These are phyloP conservation scores for Gallinago nigripennis DNA, from an alignment of 2,797 vertebrate genomes.

Conservation along the genomic window DNA sequence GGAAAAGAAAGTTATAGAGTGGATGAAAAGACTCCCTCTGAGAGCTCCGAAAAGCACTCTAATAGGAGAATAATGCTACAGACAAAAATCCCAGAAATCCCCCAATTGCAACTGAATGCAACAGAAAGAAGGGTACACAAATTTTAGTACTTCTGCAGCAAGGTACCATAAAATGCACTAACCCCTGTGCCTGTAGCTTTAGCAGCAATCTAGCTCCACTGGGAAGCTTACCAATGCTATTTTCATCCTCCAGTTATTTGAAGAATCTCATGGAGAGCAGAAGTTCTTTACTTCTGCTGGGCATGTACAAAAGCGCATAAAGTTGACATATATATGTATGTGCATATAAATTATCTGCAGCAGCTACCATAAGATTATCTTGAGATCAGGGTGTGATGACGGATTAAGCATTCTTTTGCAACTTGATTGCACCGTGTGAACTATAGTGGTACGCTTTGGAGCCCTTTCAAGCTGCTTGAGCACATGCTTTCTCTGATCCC, in stretches of 20 bases:
- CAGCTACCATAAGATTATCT: background rate
- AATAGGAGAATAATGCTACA: background rate
- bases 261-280: rapidly evolving
- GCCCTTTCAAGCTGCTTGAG: background rate
- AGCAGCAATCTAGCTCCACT: background rate
- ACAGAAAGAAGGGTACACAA: background rate
- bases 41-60: background rate
- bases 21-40: background rate
- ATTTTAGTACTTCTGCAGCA: background rate
- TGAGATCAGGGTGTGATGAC: background rate
- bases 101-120: rapidly evolving
- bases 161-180: background rate
- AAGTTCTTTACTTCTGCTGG: background rate
- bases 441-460: background rate
- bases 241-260: background rate
- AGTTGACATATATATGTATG: rapidly evolving
- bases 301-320: background rate
- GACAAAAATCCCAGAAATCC: background rate
- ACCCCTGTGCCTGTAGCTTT: background rate
- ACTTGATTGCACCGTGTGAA: background rate
- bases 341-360: background rate
- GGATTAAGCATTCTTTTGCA: background rate
- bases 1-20: background rate
- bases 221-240: background rate
- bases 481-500: background rate